phyloP scores from a whole-genome alignment of 23 tunicate genomes.

The Diplosoma virens region DNA sequence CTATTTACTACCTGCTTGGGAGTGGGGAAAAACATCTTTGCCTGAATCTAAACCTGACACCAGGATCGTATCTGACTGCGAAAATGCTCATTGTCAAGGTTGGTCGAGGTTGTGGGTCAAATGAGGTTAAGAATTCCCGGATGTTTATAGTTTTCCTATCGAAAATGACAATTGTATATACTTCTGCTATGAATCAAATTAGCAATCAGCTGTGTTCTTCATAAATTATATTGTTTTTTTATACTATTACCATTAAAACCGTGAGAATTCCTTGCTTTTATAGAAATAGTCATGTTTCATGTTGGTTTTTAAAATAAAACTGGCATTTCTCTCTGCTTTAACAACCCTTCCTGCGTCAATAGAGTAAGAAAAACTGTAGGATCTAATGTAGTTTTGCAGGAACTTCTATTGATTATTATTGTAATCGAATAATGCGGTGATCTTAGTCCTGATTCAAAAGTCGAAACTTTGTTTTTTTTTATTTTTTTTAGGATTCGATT shows the following conservation, averaged over 20 bases:
- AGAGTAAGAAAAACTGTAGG: too few relatives aligned
- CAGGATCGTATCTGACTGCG: slow-evolving; percentile 56
- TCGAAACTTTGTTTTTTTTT: too few relatives aligned
- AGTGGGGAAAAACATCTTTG: slow-evolving; percentile 55
- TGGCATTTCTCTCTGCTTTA: too few relatives aligned
- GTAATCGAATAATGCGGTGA: too few relatives aligned
- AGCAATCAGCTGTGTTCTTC: not conserved
- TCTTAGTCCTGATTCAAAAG: too few relatives aligned
- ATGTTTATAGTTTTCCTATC: not conserved
- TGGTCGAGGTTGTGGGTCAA: not conserved
- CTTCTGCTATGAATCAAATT: not conserved
- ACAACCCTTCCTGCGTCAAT: too few relatives aligned
- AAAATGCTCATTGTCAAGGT: slow-evolving; percentile 75
- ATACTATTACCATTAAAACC: too few relatives aligned
- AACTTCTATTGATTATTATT: too few relatives aligned
- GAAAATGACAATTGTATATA: not conserved
- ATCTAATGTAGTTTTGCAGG: too few relatives aligned
- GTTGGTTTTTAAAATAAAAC: too few relatives aligned
- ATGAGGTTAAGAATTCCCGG: not conserved
- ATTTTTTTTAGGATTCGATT: slow-evolving; percentile 32
- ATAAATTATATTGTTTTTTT: not conserved
- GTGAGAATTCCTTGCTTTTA: too few relatives aligned
- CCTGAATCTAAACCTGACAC: slow-evolving; percentile 46
- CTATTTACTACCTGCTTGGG: slow-evolving; percentile 38
- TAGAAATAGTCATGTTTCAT: too few relatives aligned